Evolutionary conservation across 2,888 invertebrate genomes (phyloP), one percentile per base, ranked within the genome.

Genomic region (Cremastinae sp.): DNA sequence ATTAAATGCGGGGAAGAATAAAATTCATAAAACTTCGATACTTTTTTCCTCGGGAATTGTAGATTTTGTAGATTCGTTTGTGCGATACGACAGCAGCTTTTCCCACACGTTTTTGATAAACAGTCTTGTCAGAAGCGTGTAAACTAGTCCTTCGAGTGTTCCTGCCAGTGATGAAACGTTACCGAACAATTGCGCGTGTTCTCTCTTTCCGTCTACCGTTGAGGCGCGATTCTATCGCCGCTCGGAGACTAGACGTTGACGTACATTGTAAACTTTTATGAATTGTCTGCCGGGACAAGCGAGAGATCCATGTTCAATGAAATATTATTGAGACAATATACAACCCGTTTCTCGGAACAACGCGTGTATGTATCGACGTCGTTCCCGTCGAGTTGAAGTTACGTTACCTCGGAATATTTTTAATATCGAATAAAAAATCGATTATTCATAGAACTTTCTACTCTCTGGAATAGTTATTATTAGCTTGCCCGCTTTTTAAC

Each of bases 71-170:
- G 55, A 65, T 65, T 53, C 41, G 41, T 55, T 43, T 35, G 53
- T 53, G 22, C 53, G 22, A 43, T 64, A 39, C 12, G 39, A 51
- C n/a, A n/a, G n/a, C 18, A 64, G 35, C 8, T 68, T 62, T 56
- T 68, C 66, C 37, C 66, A 56, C 39, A 35, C 39, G 28, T n/a
- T n/a, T 28, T 51, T 65, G 28, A 68, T 68, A 16, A 56, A 56
- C 37, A 37, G 20, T 47, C 47, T 10, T 35, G 55, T 35, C n/a
- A 45, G 35, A 49, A 43, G 37, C 18, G 47, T 49, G 37, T 20
- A 47, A 35, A 35, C 47, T 47, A 47, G 62, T 64, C 64, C 53
- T 55, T 45, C 66, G 66, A 18, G 43, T 53, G 55, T 66, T 55
- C 55, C 55, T 12, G 16, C 18, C 49, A 41, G 51, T 65, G 65